A percentile compares a stretch with the other conserved stretches of the same genome.
Evolutionary conservation across 2,113 vertebrate species (phyloP).

Genomic region (Vulpes vulpes): DNA sequence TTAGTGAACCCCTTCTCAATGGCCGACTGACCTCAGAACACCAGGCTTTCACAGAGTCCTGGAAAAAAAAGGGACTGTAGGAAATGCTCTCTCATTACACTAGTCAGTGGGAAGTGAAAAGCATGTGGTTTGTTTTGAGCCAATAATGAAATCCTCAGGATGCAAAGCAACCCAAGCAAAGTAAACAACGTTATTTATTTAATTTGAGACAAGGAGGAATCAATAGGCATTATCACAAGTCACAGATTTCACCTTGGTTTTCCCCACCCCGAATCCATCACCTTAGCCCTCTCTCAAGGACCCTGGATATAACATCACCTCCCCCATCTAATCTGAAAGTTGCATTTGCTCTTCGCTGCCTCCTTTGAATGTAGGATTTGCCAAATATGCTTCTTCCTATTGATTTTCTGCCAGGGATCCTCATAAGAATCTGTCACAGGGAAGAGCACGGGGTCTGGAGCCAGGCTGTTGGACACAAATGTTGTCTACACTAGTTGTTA

Average conservation of each 20-base stretch:
- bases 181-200: background rate
- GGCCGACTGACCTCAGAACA: background rate
- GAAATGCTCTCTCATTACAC: background rate
- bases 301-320: background rate
- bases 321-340: background rate
- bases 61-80: background rate
- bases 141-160: background rate
- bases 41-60: background rate
- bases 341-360: no score
- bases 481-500: background rate
- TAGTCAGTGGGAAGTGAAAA: background rate
- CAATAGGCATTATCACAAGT: background rate
- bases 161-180: background rate
- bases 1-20: background rate
- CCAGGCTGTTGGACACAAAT: background rate
- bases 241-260: background rate
- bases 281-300: background rate
- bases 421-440: background rate
- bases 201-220: background rate
- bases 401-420: background rate
- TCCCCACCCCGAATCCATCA: background rate
- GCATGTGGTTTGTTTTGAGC: background rate
- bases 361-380: background rate
- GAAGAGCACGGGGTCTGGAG: background rate
- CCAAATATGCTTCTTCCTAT: background rate